Evolutionary conservation across 2,888 invertebrate genomes (phyloP).

Genomic region (Phaedon cochleariae): DNA sequence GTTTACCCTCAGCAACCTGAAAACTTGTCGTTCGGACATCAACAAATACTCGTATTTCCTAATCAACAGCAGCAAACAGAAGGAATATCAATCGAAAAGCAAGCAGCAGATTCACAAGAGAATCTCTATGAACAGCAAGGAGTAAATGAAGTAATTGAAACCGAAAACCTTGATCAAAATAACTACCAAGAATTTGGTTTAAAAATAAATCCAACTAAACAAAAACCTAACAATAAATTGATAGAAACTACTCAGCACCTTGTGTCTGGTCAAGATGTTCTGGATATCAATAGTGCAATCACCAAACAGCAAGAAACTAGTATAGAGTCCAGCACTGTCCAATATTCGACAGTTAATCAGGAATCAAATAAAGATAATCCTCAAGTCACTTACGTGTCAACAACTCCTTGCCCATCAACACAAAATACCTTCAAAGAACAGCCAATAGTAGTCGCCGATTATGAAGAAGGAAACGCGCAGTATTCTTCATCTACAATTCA

Average conservation of each 20-base stretch:
- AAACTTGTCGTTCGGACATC: slow-evolving; percentile 6
- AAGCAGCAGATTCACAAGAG: background rate
- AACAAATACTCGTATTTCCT: slow-evolving; percentile 19
- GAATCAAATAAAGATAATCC: slow-evolving; percentile 23
- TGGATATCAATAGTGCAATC: slow-evolving; percentile 69
- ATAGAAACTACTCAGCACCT: slow-evolving; percentile 69
- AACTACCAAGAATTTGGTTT: slow-evolving; percentile 54
- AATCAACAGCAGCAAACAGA: slow-evolving; percentile 18
- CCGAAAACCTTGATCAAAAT: background rate
- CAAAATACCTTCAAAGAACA: slow-evolving; percentile 48
- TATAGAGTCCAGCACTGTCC: slow-evolving; percentile 17
- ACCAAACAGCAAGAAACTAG: slow-evolving; percentile 14
- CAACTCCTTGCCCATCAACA: slow-evolving; percentile 35
- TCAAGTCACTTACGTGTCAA: slow-evolving; percentile 30
- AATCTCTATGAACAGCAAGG: slow-evolving; percentile 8
- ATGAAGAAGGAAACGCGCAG: slow-evolving; percentile 47
- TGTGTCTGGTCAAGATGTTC: slow-evolving; percentile 70
- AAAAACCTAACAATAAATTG: slow-evolving; percentile 61
- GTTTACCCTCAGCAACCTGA: slow-evolving; percentile 13
- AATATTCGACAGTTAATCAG: slow-evolving; percentile 20
- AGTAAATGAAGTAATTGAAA: background rate
- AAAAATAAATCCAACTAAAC: slow-evolving; percentile 45
- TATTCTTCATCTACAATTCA: slow-evolving; percentile 48
- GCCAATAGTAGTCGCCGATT: slow-evolving; percentile 60
- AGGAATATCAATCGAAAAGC: slow-evolving; percentile 3